A percentile compares a stretch with the other conserved stretches of the same genome.
phyloP scores from a whole-genome alignment of 2,113 vertebrate species.

The Pitta sordida region DNA sequence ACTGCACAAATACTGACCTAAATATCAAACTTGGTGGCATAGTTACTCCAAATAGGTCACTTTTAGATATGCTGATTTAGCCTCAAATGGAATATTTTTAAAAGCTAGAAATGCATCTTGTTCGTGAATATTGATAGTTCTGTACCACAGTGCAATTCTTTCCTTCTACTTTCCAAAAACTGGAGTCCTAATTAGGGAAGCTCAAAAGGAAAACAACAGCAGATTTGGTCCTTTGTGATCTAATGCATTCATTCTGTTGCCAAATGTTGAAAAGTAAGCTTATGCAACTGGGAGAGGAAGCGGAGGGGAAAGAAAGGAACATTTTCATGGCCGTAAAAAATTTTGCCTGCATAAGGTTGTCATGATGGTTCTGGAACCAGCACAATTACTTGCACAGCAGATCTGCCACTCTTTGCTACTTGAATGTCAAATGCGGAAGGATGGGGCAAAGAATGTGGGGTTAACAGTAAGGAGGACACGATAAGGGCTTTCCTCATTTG shows the following conservation, averaged over 20 bases:
- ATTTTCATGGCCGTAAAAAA: background rate
- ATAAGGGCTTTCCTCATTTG: background rate
- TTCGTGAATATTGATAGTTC: constrained; percentile 21
- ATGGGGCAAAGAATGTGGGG: accelerated
- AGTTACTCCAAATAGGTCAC: constrained; percentile 28
- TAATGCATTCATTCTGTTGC: background rate
- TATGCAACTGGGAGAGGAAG: background rate
- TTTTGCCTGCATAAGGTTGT: background rate
- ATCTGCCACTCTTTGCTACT: background rate
- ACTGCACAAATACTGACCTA: background rate
- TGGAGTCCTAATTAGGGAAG: constrained; percentile 17
- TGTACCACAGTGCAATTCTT: background rate
- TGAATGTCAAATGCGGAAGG: background rate
- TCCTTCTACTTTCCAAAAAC: background rate
- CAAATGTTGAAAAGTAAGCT: constrained; percentile 36
- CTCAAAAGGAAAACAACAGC: constrained; percentile 17
- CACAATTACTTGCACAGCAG: background rate
- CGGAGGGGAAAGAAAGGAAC: background rate
- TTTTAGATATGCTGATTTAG: constrained; percentile 14
- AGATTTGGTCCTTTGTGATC: constrained; percentile 37
- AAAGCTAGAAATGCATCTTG: background rate
- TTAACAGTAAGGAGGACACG: background rate
- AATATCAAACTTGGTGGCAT: background rate
- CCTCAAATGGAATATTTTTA: constrained; percentile 42
- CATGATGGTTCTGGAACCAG: background rate